A percentile compares a stretch with the other conserved stretches of the same genome.
These are phyloP conservation scores for Bilobella aurantiaca DNA, from an alignment of 1,140 invertebrate genomes.

Conservation along the genomic window DNA sequence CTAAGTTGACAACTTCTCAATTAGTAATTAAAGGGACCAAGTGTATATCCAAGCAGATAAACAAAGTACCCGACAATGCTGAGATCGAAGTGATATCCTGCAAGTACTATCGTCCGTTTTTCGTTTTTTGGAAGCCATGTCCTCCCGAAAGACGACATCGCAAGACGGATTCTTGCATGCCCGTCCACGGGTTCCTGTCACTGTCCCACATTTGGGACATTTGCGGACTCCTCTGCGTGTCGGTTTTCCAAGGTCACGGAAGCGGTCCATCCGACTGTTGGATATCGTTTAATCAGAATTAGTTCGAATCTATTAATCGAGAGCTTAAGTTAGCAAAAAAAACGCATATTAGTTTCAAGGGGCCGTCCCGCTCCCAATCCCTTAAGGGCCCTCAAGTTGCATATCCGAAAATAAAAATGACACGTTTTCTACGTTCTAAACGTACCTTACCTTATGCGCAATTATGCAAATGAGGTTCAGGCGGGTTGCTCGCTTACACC, in stretches of 20 bases:
- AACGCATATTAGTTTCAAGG: too few relatives aligned
- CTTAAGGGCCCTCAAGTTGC: too few relatives aligned
- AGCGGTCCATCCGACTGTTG: slow-evolving; percentile 31
- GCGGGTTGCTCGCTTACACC: too few relatives aligned
- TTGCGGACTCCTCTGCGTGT: slow-evolving; percentile 60
- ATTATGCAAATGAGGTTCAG: too few relatives aligned
- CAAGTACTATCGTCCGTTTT: slow-evolving; percentile 52
- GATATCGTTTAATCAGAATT: not conserved
- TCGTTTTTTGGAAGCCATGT: slow-evolving; percentile 51
- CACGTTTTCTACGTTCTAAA: too few relatives aligned
- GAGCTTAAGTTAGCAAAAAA: too few relatives aligned
- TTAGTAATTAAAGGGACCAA: not conserved
- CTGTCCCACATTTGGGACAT: slow-evolving; percentile 66
- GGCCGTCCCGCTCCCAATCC: too few relatives aligned
- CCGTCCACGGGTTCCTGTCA: slow-evolving; percentile 61
- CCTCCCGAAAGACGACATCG: slow-evolving; percentile 56
- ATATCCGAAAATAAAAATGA: too few relatives aligned
- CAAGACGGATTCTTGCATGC: slow-evolving; percentile 68
- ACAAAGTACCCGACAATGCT: not conserved
- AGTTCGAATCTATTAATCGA: not conserved
- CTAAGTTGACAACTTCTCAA: slow-evolving; percentile 8
- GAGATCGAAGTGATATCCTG: slow-evolving; percentile 44
- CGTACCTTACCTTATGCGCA: too few relatives aligned
- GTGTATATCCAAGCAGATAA: not conserved
- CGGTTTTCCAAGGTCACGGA: slow-evolving; percentile 56